Evolutionary conservation across 2,797 vertebrate species (phyloP).

Genomic region (Sebastes ruberrimus): DNA sequence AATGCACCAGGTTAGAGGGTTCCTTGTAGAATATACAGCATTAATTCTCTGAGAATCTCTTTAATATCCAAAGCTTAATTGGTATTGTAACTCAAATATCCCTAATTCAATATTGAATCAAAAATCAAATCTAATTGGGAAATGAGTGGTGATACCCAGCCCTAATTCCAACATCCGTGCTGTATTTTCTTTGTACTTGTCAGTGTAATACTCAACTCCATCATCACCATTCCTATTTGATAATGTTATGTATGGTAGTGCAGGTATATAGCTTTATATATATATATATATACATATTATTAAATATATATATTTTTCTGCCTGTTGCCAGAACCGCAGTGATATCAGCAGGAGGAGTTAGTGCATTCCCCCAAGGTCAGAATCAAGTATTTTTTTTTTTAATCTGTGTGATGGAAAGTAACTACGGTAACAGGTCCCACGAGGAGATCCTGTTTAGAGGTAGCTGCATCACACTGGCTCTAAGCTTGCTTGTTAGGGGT

Average conservation of each 20-base stretch:
- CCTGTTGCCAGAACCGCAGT: conserved; percentile 38
- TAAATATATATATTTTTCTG: conserved; percentile 30
- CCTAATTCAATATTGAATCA: too few species aligned
- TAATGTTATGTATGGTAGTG: neutral
- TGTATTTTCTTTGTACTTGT: neutral
- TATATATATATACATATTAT: too few species aligned
- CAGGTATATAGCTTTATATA: neutral
- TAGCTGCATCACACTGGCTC: conserved; percentile 40
- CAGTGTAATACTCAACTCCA: neutral
- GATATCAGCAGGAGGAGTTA: conserved; percentile 51
- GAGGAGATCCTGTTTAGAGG: conserved; percentile 57
- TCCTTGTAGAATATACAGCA: too few species aligned
- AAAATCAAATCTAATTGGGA: too few species aligned
- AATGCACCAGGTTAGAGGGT: too few species aligned
- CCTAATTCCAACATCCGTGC: neutral
- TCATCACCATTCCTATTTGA: neutral
- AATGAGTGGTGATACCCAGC: too few species aligned
- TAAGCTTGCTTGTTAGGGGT: conserved; percentile 26
- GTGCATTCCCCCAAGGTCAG: conserved; percentile 63
- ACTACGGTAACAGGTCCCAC: conserved; percentile 78
- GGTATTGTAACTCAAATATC: too few species aligned
- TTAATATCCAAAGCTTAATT: too few species aligned
- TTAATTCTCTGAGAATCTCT: too few species aligned
- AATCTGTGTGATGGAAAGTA: conserved; percentile 79
- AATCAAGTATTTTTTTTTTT: conserved; percentile 14